A percentile compares a stretch with the other conserved stretches of the same genome.
Evolutionary conservation across 2,113 vertebrate genomes (phyloP).

Genomic region (Nerophis ophidion): DNA sequence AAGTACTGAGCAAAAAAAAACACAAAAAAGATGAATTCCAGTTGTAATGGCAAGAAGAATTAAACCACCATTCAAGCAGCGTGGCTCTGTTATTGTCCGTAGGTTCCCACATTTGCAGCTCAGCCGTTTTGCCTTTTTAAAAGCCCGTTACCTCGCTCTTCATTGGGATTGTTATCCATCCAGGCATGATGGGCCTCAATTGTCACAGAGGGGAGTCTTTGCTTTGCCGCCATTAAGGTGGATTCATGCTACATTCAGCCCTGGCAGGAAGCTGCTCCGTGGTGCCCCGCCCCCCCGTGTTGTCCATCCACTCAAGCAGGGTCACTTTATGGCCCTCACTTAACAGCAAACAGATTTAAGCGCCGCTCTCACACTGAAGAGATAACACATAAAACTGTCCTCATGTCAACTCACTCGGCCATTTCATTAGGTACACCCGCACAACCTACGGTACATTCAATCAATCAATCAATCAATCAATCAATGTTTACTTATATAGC

Average conservation of each 20-base stretch:
- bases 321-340: slow-evolving; percentile 45
- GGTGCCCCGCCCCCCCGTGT: slow-evolving; percentile 28
- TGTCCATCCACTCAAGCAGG: slow-evolving; percentile 54
- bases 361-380: slow-evolving; percentile 22
- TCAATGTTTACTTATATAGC: too few species aligned
- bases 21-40: slow-evolving; percentile 34
- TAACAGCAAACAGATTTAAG: slow-evolving; percentile 38
- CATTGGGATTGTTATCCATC: slow-evolving; percentile 59
- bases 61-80: slow-evolving; percentile 63
- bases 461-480: too few species aligned
- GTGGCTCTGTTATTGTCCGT: slow-evolving; percentile 55
- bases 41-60: slow-evolving; percentile 13
- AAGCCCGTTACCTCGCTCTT: slow-evolving; percentile 60
- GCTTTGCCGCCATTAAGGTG: slow-evolving; percentile 58
- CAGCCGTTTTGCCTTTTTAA: slow-evolving; percentile 62
- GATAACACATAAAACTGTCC: not conserved
- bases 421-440: slow-evolving; percentile 1
- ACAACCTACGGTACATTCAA: not conserved
- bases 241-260: slow-evolving; percentile 61
- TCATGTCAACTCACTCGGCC: too few species aligned
- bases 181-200: slow-evolving; percentile 59
- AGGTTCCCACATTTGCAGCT: slow-evolving; percentile 48
- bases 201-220: slow-evolving; percentile 67
- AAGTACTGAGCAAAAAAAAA: slow-evolving; percentile 46
- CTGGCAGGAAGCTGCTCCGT: slow-evolving; percentile 51